phyloP scores from a whole-genome alignment of 2,888 invertebrate species.

The Caenorhabditis wallacei region DNA sequence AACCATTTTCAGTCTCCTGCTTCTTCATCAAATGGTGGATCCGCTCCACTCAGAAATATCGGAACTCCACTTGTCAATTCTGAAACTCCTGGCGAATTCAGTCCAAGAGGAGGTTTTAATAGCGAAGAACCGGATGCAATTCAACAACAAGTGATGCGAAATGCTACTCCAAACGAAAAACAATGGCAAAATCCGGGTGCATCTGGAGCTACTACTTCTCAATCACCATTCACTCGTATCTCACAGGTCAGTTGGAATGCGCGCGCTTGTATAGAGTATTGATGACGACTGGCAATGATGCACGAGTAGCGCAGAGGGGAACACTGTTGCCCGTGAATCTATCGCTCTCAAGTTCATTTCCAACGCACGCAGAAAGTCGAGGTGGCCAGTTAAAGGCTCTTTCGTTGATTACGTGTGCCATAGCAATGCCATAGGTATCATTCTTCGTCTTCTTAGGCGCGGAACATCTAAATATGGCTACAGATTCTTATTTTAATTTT shows the following conservation, averaged over 20 bases:
- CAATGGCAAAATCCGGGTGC: constrained; percentile 40
- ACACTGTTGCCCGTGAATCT: not conserved
- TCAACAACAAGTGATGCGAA: constrained; percentile 24
- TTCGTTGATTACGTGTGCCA: constrained; percentile 67
- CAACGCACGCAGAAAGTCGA: constrained; percentile 65
- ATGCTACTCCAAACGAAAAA: constrained; percentile 47
- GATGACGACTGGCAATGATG: not conserved
- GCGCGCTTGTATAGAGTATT: constrained; percentile 2
- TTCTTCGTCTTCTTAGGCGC: constrained; percentile 63
- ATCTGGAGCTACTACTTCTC: not conserved
- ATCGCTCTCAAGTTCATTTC: constrained; percentile 19
- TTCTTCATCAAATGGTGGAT: constrained; percentile 12
- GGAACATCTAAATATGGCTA: constrained; percentile 67
- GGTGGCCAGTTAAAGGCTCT: constrained; percentile 23
- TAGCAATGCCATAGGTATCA: constrained; percentile 65
- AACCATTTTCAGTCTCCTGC: constrained; percentile 17
- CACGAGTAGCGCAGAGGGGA: constrained; percentile 46
- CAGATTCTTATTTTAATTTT: constrained; percentile 9
- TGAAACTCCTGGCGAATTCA: constrained; percentile 28
- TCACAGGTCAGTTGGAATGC: constrained; percentile 32
- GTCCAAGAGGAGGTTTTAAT: constrained; percentile 62
- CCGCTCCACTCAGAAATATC: constrained; percentile 29
- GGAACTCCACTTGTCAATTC: constrained; percentile 45
- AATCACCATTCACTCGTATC: constrained; percentile 14
- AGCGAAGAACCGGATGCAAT: constrained; percentile 23